Evolutionary conservation across 2,797 vertebrate species (phyloP).

Genomic region (Lithobates sylvaticus): DNA sequence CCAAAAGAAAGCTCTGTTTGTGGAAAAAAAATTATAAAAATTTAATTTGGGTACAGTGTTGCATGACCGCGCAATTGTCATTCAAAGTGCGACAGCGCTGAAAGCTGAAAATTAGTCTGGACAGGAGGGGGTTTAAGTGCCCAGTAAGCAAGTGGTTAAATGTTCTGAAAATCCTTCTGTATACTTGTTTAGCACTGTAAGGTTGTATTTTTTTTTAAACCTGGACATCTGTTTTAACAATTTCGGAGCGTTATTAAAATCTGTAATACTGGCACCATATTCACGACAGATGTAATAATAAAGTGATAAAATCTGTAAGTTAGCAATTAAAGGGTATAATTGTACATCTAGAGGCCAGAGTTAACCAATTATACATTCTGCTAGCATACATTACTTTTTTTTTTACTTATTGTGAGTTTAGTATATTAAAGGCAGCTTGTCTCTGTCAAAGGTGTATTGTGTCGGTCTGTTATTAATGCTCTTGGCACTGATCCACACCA

Average conservation of each 20-base stretch:
- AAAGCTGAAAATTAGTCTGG: too few species aligned
- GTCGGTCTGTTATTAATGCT: not conserved
- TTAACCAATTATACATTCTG: not conserved
- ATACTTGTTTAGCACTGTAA: not conserved
- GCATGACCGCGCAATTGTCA: too few species aligned
- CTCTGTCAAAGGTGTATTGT: not conserved
- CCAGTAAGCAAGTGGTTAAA: too few species aligned
- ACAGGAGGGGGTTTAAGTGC: too few species aligned
- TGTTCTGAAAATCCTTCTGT: not conserved
- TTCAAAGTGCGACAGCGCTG: too few species aligned
- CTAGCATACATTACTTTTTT: not conserved
- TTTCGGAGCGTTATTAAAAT: not conserved
- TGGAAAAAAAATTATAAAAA: too few species aligned
- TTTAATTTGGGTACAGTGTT: too few species aligned
- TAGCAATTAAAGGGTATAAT: not conserved
- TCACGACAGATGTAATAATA: not conserved
- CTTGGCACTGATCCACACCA: not conserved
- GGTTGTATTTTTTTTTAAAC: not conserved
- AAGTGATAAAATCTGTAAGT: not conserved
- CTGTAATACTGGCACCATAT: not conserved
- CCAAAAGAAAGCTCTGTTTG: too few species aligned
- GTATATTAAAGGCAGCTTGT: not conserved
- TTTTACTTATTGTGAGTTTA: not conserved
- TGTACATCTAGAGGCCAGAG: not conserved
- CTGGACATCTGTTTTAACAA: not conserved